phyloP scores from a whole-genome alignment of 2,888 invertebrate genomes.

The Choristoneura rosaceana region DNA sequence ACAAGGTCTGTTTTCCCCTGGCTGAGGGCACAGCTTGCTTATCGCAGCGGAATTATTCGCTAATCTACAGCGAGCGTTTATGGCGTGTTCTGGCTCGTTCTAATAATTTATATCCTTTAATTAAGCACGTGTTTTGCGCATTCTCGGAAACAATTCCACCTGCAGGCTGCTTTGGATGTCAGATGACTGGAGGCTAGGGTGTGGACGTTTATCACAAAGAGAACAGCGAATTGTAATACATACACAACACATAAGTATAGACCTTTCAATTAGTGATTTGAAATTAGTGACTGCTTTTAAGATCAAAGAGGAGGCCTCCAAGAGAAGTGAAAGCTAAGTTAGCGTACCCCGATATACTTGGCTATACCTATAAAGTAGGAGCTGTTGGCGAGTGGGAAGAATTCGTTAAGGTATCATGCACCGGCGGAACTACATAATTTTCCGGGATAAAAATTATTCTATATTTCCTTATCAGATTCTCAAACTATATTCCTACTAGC shows the following conservation, averaged over 20 bases:
- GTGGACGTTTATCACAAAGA: not conserved
- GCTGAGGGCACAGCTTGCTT: not conserved
- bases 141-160: slow-evolving; percentile 8
- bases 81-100: slow-evolving; percentile 22
- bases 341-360: no score
- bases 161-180: not conserved
- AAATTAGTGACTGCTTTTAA: not conserved
- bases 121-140: slow-evolving; percentile 28
- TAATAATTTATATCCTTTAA: slow-evolving; percentile 34
- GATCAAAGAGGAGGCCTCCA: no score
- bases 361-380: no score
- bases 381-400: no score
- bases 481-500: no score
- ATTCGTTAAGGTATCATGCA: no score
- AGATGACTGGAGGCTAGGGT: not conserved
- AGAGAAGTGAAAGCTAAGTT: no score
- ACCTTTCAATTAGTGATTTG: not conserved
- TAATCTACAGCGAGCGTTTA: slow-evolving; percentile 27
- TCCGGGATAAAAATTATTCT: no score
- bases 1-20: slow-evolving; percentile 1
- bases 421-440: no score
- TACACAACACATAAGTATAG: not conserved
- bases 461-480: no score
- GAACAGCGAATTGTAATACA: not conserved
- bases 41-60: slow-evolving; percentile 14